A percentile compares a stretch with the other conserved stretches of the same genome.
Evolutionary conservation across 2,113 vertebrate species (phyloP).

Genomic region (Saccopteryx bilineata): DNA sequence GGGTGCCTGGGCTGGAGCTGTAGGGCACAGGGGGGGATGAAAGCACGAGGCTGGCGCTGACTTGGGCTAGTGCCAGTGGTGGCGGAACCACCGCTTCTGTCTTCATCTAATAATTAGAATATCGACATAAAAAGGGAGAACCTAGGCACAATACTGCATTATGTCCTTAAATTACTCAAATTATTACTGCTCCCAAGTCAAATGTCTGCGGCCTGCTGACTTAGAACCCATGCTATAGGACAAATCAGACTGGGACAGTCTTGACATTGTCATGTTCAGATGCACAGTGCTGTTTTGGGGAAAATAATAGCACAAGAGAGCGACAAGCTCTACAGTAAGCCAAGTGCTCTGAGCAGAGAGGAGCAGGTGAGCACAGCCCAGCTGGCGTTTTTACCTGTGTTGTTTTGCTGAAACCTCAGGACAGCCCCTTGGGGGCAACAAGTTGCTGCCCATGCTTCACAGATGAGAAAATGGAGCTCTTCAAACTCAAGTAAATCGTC

Average conservation of each 20-base stretch:
- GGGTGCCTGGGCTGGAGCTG: fast-evolving
- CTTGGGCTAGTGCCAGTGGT: background rate
- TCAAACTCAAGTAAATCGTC: background rate
- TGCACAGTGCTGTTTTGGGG: background rate
- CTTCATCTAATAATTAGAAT: background rate
- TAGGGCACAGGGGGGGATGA: background rate
- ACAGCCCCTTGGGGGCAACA: background rate
- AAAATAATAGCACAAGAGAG: too few relatives aligned
- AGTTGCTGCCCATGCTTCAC: background rate
- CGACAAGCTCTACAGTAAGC: too few relatives aligned
- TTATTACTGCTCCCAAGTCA: background rate
- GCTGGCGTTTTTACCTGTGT: too few relatives aligned
- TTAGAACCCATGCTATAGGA: fast-evolving
- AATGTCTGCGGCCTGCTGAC: too few relatives aligned
- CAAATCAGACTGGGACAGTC: background rate
- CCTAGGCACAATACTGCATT: background rate
- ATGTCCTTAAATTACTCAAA: background rate
- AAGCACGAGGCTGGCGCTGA: background rate
- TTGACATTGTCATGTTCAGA: background rate
- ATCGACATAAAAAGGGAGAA: background rate
- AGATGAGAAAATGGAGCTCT: background rate
- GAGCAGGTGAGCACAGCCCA: fast-evolving
- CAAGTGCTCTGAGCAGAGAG: background rate
- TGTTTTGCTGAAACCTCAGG: background rate
- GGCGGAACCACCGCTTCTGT: background rate